Base-by-base conservation (phyloP, 2,888 invertebrate genomes). In the Phaedon cochleariae region DNA sequence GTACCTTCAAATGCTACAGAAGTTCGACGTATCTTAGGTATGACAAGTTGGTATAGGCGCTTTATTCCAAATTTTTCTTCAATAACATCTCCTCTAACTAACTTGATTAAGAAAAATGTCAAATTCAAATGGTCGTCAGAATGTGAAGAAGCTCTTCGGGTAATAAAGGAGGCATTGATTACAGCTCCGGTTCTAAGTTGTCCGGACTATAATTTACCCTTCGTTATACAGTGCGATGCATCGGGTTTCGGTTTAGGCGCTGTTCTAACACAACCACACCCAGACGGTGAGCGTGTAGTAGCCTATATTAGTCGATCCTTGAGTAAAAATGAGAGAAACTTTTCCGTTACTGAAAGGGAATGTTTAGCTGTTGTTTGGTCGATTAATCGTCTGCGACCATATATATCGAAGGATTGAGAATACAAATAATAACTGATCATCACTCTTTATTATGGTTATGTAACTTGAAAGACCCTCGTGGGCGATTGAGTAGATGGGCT, bases 201-300 rank as follows among this genome's bases (percentile, higher is more conserved):
- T 41, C 68, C 69, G 1, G 59, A 71, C 54, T 69, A 60, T 46
- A 22, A 53, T 1, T n/a, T 17, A 18, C 65, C 68, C 1, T 75
- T 75, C 66, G 55, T 55, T 0, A 15, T 74, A 1, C 73, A 73
- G 26, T 65, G 68, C 10, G 74, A 73, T 62, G 72, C 70, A 1
- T 59, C 58, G 18, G 57, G 15, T 1, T 67, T 26, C 18, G 73
- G 67, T 9, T 10, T 73, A 2, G 74, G 72, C 3, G 68, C 68
- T 1, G 72, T 72, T 0, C 48, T 73, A 17, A 49, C 62, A 2
- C 70, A 73, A 52, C 10, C 18, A 0, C 31, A 37, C 10, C 48
- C 45, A 3, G 69, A 61, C 4, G 63, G 55, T 0, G 69, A 72
- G 41, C 31, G 21, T 1, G 73, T 70, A 0, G 58, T 73, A 12